Conservation (phyloP, 2,888 invertebrate species). For the Rhagium mordax region DNA sequence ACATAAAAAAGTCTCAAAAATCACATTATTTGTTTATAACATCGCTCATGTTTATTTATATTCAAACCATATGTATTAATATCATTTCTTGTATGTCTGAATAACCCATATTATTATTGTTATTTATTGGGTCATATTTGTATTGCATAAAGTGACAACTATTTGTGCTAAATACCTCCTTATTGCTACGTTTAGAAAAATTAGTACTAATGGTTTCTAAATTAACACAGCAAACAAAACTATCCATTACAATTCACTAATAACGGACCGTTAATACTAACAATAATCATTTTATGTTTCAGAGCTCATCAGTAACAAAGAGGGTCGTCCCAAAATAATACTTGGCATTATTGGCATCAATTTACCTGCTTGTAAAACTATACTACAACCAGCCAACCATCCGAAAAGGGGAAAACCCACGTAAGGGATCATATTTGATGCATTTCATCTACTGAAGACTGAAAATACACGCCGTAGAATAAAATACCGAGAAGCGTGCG, state of each 20-base stretch:
- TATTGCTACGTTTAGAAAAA: too few relatives aligned
- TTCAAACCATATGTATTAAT: too few relatives aligned
- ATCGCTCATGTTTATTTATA: too few relatives aligned
- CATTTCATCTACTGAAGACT: conserved; percentile 7
- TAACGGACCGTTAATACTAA: neutral
- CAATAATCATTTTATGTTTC: neutral
- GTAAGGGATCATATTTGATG: conserved; percentile 19
- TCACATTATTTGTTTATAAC: too few relatives aligned
- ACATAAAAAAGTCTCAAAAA: too few relatives aligned
- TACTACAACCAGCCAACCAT: neutral
- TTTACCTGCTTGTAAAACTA: neutral
- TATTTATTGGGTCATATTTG: too few relatives aligned
- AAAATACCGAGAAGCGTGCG: conserved; percentile 10
- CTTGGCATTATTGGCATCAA: neutral
- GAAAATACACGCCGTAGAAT: conserved; percentile 21
- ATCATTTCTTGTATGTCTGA: too few relatives aligned
- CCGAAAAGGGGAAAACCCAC: conserved; percentile 13
- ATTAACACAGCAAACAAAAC: too few relatives aligned
- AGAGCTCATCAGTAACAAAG: neutral
- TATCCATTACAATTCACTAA: too few relatives aligned
- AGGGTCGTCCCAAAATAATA: neutral
- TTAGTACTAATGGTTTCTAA: neutral
- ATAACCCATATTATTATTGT: too few relatives aligned
- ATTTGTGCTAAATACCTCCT: too few relatives aligned
- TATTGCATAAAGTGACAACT: too few relatives aligned